A percentile compares a stretch with the other conserved stretches of the same genome.
These are phyloP conservation scores for Brenthis hecate DNA, from an alignment of 2,888 invertebrate species.

Conservation along the genomic window DNA sequence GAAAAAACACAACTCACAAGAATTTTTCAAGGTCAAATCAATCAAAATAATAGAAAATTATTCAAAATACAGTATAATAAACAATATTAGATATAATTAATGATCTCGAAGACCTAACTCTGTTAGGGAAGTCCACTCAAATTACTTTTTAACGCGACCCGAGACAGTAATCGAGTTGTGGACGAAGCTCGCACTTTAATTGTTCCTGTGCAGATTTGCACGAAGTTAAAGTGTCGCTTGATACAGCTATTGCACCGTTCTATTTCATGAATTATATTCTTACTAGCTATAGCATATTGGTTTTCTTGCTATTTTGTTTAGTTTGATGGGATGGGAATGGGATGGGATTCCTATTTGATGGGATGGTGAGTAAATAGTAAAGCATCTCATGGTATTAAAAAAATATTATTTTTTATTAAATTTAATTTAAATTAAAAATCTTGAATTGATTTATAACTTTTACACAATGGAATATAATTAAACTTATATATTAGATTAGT, in stretches of 20 bases:
- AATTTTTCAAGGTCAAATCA: too few species aligned
- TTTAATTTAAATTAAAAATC: too few species aligned
- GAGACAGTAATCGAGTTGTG: conserved; percentile 56
- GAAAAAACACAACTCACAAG: too few species aligned
- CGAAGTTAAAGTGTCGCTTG: conserved; percentile 22
- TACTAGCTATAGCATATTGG: not conserved
- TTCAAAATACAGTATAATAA: not conserved
- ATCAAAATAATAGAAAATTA: not conserved
- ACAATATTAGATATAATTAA: conserved; percentile 11
- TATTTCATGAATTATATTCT: not conserved
- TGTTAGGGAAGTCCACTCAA: conserved; percentile 53
- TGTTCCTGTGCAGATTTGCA: conserved; percentile 44
- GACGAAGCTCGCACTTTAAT: conserved; percentile 53
- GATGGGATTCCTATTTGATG: too few species aligned
- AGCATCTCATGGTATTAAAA: too few species aligned
- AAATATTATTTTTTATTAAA: too few species aligned
- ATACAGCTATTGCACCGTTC: conserved; percentile 4
- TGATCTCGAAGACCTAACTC: conserved; percentile 28
- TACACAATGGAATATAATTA: too few species aligned
- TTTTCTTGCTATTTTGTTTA: not conserved
- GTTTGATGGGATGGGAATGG: too few species aligned
- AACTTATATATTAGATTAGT: too few species aligned
- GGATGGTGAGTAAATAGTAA: too few species aligned
- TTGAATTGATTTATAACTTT: too few species aligned
- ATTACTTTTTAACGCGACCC: conserved; percentile 60